Conservation (phyloP, 1,140 invertebrate species). For the Sitophilus oryzae region DNA sequence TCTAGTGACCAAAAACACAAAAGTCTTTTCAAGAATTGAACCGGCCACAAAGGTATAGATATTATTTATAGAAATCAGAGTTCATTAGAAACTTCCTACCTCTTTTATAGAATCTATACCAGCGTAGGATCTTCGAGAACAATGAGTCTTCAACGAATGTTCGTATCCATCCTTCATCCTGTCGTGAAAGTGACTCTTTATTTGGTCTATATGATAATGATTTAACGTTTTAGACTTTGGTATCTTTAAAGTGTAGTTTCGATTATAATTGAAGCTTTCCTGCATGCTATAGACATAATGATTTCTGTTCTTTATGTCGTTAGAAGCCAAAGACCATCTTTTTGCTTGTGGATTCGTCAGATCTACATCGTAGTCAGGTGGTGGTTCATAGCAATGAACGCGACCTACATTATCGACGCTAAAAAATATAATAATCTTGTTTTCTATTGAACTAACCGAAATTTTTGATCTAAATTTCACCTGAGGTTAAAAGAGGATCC, state of each 20-base stretch:
- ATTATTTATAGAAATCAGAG: too few relatives aligned
- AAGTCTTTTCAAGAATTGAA: too few relatives aligned
- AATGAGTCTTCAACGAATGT: not conserved
- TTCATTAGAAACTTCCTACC: not conserved
- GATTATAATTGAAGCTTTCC: not conserved
- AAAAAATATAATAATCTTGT: not conserved
- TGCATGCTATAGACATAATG: conserved; percentile 1
- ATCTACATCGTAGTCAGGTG: conserved; percentile 40
- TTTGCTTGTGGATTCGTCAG: conserved; percentile 22
- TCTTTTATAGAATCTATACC: not conserved
- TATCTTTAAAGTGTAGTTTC: conserved; percentile 37
- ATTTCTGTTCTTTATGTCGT: conserved; percentile 18
- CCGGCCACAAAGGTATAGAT: too few relatives aligned
- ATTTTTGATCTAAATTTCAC: not conserved
- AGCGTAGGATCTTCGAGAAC: not conserved
- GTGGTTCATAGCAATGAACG: conserved; percentile 35
- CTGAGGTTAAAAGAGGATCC: not conserved
- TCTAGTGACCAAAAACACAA: too few relatives aligned
- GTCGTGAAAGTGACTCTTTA: conserved; percentile 39
- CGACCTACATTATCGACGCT: conserved; percentile 13
- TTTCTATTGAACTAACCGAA: not conserved
- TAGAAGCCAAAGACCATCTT: conserved; percentile 40
- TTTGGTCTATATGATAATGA: conserved; percentile 30
- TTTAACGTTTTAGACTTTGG: conserved; percentile 34
- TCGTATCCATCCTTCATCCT: conserved; percentile 19